Percentiles rank a stretch among this genome's conserved stretches.
These are phyloP conservation scores for Pseudopleuronectes americanus DNA, from an alignment of 2,797 vertebrate genomes.

Conservation along the genomic window DNA sequence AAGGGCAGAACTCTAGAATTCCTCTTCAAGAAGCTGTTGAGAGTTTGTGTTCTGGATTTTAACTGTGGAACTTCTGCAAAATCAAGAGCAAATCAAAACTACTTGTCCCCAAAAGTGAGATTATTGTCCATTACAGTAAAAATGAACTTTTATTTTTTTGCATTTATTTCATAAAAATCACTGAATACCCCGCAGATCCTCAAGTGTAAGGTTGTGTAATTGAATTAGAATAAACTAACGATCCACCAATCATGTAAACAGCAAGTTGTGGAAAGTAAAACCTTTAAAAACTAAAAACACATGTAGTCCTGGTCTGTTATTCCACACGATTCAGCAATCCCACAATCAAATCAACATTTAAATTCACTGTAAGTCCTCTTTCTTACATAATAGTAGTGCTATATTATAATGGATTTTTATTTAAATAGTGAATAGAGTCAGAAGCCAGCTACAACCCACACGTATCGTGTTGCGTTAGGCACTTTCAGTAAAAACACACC, in stretches of 20 bases:
- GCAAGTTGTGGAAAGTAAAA: conserved; percentile 2
- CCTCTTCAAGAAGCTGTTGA: conserved; percentile 83
- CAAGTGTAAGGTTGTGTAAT: neutral
- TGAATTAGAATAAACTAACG: no score
- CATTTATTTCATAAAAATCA: conserved; percentile 49
- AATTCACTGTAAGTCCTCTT: no score
- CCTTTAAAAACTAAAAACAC: neutral
- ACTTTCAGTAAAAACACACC: neutral
- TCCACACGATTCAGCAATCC: no score
- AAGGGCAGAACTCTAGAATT: conserved; percentile 51
- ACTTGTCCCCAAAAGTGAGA: conserved; percentile 84
- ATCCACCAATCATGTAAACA: neutral
- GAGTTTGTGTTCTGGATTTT: conserved; percentile 90
- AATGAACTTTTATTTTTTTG: conserved; percentile 71
- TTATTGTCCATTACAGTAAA: conserved; percentile 95
- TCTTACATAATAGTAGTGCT: no score
- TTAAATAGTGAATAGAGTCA: conserved; percentile 48
- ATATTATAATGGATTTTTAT: no score
- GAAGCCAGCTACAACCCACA: neutral
- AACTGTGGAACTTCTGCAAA: conserved; percentile 86
- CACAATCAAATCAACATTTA: no score
- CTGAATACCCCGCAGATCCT: conserved; percentile 12
- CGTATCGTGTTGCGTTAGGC: neutral
- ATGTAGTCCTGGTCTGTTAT: no score
- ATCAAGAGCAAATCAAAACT: conserved; percentile 92